Evolutionary conservation across 2,888 invertebrate genomes (phyloP), one percentile per base, ranked within the genome.

Genomic region (Dicyrtoma fusca): DNA sequence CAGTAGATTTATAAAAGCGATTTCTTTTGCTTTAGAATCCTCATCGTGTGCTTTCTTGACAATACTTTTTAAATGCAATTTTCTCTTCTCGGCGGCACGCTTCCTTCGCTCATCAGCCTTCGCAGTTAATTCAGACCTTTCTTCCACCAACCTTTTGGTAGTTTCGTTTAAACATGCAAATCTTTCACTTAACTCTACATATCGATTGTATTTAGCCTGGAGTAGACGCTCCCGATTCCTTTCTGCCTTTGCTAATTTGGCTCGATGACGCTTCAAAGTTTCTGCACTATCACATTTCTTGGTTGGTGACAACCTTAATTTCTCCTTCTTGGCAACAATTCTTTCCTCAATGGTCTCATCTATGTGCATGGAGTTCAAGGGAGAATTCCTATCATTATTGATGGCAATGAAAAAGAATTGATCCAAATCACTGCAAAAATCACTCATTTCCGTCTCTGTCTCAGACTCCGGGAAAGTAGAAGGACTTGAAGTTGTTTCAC

Each of bases 11-110:
- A 98, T 98, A 83, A 98, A 98, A 14, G 96, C 96, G 69, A 98
- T 97, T 86, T 99, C 98, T 76, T 94, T 92, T 4, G 95, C 88
- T 83, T 97, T 97, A 73, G 95, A 94, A 80, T 98, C 97, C 83
- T 98, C 98, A 81, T 98, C 97, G 82, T 97, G 97, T 0, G 98
- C 98, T 83, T 97, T 97, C 79, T 92, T 89, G 0, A 96, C 91
- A 78, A 95, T 94, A 82, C 89, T 92, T 83, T 87, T 90, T 6
- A 92, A 84, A 83, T 92, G 91, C 78, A 90, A 89, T 73, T 90
- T 91, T 21, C 98, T 87, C 82, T 97, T 98, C 82, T 95, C 94
- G 19, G 94, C 94, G 0, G 97, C 97, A 74, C 92, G 89, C 81
- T 92, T 91, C 10, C 78, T n/a, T 81, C 81, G 53, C 84, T 83